phyloP scores from a whole-genome alignment of 2,888 invertebrate genomes.

The Caprella mutica region DNA sequence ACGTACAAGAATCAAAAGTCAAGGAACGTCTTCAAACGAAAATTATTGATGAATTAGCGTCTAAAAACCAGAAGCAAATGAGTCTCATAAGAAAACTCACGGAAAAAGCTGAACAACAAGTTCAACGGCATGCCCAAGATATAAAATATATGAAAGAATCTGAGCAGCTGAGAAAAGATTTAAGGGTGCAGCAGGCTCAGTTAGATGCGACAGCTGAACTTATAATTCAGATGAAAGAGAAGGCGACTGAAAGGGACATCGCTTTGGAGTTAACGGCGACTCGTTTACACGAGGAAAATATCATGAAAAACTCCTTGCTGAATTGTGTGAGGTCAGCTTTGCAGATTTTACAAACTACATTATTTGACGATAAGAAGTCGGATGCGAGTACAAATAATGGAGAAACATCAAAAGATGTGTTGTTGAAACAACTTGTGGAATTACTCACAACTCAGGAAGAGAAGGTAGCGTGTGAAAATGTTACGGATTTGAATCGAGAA shows the following conservation, averaged over 20 bases:
- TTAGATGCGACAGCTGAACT: conserved; percentile 23
- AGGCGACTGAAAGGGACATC: conserved; percentile 20
- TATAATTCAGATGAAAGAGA: conserved; percentile 20
- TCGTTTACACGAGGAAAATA: conserved; percentile 19
- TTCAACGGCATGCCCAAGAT: neutral
- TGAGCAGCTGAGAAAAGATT: conserved; percentile 4
- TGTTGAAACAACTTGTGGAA: conserved; percentile 19
- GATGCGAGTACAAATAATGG: too few relatives aligned
- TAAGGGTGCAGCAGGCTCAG: conserved; percentile 22
- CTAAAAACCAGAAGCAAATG: neutral
- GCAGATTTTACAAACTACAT: conserved; percentile 19
- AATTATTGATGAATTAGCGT: neutral
- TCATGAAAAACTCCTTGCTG: conserved; percentile 5
- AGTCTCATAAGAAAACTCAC: conserved; percentile 9
- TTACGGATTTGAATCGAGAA: neutral
- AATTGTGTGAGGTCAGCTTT: conserved; percentile 14
- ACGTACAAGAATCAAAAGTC: conserved; percentile 21
- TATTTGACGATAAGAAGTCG: conserved; percentile 14
- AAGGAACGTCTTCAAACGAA: neutral
- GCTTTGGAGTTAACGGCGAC: conserved; percentile 25
- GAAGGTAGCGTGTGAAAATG: neutral
- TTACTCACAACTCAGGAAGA: conserved; percentile 19
- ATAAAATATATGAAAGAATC: neutral
- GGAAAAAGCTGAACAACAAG: conserved; percentile 5
- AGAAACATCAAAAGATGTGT: too few relatives aligned